Percentiles rank a stretch among this genome's conserved stretches.
These are phyloP conservation scores for Mustela nigripes DNA, from an alignment of 2,113 vertebrate species.

Conservation along the genomic window DNA sequence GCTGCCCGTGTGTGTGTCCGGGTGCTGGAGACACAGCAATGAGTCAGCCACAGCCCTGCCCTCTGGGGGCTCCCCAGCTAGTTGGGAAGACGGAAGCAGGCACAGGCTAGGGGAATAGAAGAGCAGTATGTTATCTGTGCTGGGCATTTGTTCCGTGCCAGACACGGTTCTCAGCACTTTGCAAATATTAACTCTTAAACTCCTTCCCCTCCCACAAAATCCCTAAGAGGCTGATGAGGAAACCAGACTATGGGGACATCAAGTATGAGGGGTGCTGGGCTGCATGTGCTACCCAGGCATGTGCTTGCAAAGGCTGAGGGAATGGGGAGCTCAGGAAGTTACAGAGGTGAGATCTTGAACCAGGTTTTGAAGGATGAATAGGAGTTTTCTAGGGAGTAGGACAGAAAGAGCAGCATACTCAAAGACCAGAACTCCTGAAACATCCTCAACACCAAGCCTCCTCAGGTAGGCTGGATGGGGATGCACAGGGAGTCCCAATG, in stretches of 20 bases:
- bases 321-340: neutral
- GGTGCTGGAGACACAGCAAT: neutral
- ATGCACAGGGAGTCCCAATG: neutral
- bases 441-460: neutral
- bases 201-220: too few species aligned
- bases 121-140: neutral
- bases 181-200: neutral
- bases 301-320: neutral
- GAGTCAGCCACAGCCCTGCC: neutral
- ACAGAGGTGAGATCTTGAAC: neutral
- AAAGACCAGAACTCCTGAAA: neutral
- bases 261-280: neutral
- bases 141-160: neutral
- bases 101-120: neutral
- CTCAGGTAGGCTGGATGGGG: neutral
- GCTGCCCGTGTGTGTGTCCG: neutral
- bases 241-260: neutral
- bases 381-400: neutral
- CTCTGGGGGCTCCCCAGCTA: neutral
- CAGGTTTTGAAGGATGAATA: neutral
- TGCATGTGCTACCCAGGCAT: neutral
- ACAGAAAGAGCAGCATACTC: neutral
- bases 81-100: neutral
- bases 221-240: neutral
- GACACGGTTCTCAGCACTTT: neutral